phyloP scores from a whole-genome alignment of 2,113 vertebrate genomes.

The Cynopterus brachyotis region DNA sequence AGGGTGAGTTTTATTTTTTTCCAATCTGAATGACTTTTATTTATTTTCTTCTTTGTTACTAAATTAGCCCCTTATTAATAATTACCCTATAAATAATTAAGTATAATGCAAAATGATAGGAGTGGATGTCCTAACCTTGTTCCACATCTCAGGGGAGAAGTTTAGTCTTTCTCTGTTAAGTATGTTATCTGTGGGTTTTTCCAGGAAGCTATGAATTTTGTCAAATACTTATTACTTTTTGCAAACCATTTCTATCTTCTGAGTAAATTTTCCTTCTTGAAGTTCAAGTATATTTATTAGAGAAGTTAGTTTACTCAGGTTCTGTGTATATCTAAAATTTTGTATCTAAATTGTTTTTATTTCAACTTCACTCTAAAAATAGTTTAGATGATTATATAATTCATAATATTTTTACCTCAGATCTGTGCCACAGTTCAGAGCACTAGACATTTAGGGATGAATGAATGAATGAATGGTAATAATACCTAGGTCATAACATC shows the following conservation, averaged over 20 bases:
- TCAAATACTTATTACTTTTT: not conserved
- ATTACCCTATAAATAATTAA: not conserved
- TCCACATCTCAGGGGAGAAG: not conserved
- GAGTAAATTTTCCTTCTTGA: not conserved
- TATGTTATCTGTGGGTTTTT: not conserved
- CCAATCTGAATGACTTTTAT: not conserved
- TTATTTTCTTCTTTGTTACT: not conserved
- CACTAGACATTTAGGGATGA: not conserved
- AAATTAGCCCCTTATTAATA: not conserved
- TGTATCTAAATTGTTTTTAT: not conserved
- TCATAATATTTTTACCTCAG: not conserved
- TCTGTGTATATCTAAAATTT: not conserved
- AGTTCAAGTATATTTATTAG: not conserved
- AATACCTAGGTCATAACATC: not conserved
- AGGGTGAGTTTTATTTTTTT: not conserved
- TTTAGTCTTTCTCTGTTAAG: not conserved
- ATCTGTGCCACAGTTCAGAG: not conserved
- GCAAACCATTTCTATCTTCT: not conserved
- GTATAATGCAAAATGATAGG: not conserved
- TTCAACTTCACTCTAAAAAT: not conserved
- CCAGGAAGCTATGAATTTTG: not conserved
- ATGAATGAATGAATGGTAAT: not conserved
- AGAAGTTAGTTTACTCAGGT: not conserved
- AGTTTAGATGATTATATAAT: not conserved
- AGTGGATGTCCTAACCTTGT: not conserved